Conservation (phyloP, 2,888 invertebrate genomes). For the Barypeithes pellucidus region DNA sequence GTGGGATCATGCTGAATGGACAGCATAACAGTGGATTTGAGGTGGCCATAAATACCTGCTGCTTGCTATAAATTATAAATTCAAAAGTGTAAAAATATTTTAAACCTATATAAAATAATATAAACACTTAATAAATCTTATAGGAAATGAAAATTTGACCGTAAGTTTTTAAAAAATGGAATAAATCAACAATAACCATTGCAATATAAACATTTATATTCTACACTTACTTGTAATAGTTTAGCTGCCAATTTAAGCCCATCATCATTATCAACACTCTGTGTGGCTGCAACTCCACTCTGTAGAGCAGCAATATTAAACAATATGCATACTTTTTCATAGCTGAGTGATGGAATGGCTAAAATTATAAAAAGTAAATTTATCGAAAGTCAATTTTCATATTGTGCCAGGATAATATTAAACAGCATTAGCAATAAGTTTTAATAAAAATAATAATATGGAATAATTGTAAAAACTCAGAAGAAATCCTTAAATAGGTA, state of each 20-base stretch:
- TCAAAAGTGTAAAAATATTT: not conserved
- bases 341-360: slow-evolving; percentile 92
- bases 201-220: not conserved
- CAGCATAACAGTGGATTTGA: slow-evolving; percentile 86
- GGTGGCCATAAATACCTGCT: slow-evolving; percentile 89
- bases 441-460: no score
- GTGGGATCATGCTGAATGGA: slow-evolving; percentile 96
- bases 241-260: slow-evolving; percentile 94
- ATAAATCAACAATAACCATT: not conserved
- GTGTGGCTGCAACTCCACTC: slow-evolving; percentile 88
- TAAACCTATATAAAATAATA: no score
- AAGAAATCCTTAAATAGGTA: no score
- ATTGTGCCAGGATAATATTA: no score
- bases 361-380: slow-evolving; percentile 49
- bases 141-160: not conserved
- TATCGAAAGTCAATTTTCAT: no score
- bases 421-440: no score
- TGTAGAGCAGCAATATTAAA: slow-evolving; percentile 98
- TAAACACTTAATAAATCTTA: no score
- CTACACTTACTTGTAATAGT: slow-evolving; percentile 82
- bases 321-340: slow-evolving; percentile 94
- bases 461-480: no score
- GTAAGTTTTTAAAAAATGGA: not conserved
- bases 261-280: slow-evolving; percentile 92
- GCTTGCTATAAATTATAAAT: slow-evolving; percentile 78